These are phyloP conservation scores for Furcifer pardalis DNA, from an alignment of 2,797 vertebrate species.

Conservation along the genomic window DNA sequence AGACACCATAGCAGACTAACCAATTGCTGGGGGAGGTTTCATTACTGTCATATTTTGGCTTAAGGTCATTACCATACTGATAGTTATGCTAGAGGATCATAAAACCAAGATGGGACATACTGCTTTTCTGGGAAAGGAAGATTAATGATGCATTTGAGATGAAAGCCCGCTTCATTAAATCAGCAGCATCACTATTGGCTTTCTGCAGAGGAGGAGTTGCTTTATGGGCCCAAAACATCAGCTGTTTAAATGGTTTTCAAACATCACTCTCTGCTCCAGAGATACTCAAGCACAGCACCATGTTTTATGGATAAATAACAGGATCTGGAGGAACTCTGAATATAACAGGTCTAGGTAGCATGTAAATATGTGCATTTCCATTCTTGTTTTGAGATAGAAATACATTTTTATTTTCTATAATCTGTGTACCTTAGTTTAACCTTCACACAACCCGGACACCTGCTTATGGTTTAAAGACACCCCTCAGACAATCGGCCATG, in stretches of 20 bases:
- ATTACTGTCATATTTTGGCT: background rate
- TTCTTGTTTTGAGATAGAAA: background rate
- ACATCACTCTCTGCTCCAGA: no score
- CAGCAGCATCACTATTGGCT: background rate
- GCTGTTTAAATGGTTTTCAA: background rate
- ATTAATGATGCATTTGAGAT: background rate
- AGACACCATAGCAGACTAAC: background rate
- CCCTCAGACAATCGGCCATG: background rate
- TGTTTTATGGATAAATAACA: no score
- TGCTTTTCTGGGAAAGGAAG: slow-evolving; percentile 12
- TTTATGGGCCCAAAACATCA: background rate
- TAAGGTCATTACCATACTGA: background rate
- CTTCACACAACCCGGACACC: background rate
- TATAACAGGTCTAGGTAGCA: background rate
- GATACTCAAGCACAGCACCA: background rate
- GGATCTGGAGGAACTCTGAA: background rate
- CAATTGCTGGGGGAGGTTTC: background rate
- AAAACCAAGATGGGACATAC: background rate
- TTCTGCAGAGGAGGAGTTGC: background rate
- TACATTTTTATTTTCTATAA: background rate
- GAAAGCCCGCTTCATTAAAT: slow-evolving; percentile 22
- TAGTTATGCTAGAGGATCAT: background rate
- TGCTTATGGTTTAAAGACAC: background rate
- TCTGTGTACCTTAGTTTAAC: no score
- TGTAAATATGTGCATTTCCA: background rate